Base-by-base conservation (phyloP, 2,888 invertebrate species). In the Monochamus alternatus region DNA sequence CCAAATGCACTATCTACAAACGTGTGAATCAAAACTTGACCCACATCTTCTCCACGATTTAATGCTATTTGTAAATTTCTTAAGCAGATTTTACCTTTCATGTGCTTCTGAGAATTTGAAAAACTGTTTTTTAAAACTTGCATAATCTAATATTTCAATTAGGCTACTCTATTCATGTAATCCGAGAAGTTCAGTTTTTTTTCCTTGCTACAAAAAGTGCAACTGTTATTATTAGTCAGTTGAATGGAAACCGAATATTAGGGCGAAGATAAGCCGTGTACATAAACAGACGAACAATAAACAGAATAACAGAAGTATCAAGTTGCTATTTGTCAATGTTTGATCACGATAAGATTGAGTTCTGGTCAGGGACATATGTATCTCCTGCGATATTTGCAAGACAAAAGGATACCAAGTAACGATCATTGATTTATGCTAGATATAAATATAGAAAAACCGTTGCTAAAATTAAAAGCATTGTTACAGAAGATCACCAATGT, bases 321-420 rank as follows among this genome's bases (percentile, higher is more conserved):
- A 78, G 80, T 80, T 80, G 81, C 81, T 80, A 79, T 81, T 81
- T 78, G 75, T 78, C 74, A 80, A 80, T 78, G 77, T 66, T 78
- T 81, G 80, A 80, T 80, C 71, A 78, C 73, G 77, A 74, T 76
- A 75, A 81, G 81, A 81, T 81, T 80, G 78, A 73, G 77, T 81
- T 77, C 74, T 78, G 77, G 63, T 62, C 68, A 60, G 66, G 38
- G 43, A 51, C 71, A 66, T 62, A 63, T 73, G 62, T 64, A n/a
- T 43, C 66, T 44, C 3, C 14, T 4, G 38, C 7, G 38, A 7
- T 38, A 38, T 38, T 38, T 38, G 4, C 38, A 38, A 38, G 38
- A 38, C 5, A 38, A 38, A 38, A 38, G 5, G 7, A 7, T 38
- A 5, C 1, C 38, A 38, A 38, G 38, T 38, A 38, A 38, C 38